Base-by-base conservation (phyloP, 23 tunicate species). In the Trididemnum miniatum region DNA sequence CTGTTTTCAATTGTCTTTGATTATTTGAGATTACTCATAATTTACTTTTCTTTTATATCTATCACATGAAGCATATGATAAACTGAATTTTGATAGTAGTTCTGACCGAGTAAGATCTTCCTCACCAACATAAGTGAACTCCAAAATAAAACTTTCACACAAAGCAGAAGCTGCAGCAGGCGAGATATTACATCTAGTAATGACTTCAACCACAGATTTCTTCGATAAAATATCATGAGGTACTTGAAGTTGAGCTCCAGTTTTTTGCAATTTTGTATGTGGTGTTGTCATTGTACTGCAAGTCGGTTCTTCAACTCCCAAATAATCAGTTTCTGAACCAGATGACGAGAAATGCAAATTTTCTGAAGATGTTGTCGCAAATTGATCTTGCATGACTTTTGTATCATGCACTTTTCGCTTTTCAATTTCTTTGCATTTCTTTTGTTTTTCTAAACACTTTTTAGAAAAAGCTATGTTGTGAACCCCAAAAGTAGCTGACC, bases 211-310 rank as follows among this genome's bases (percentile, higher is more conserved):
- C n/a, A n/a, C n/a, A n/a, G n/a, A n/a, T n/a, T n/a, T n/a, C n/a
- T n/a, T n/a, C n/a, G n/a, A n/a, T 63, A n/a, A 63, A 4, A 63
- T 63, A 63, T 63, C 69, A 63, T 63, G 25, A 63, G 69, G 69
- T 20, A 63, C 69, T 63, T 63, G 69, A 22, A 63, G 69, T 15
- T 15, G 69, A 20, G 69, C 69, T 20, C 69, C 69, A 25, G 69
- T 63, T 63, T 63, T 63, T n/a, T 20, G 27, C 25, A 20, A 20
- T n/a, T 7, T 15, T 24, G 25, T 63, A 25, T 63, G 69, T 4
- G 28, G 25, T 20, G 25, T 63, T 22, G 25, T 4, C 28, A 24
- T 63, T 24, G n/a, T 63, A 63, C 69, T 63, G 69, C 69, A 63
- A 24, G 27, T 24, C 18, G 69, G 27, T 24, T n/a, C 25, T 22